Base-by-base conservation (phyloP, 2,888 invertebrate species). In the Drosophila anomalipes region DNA sequence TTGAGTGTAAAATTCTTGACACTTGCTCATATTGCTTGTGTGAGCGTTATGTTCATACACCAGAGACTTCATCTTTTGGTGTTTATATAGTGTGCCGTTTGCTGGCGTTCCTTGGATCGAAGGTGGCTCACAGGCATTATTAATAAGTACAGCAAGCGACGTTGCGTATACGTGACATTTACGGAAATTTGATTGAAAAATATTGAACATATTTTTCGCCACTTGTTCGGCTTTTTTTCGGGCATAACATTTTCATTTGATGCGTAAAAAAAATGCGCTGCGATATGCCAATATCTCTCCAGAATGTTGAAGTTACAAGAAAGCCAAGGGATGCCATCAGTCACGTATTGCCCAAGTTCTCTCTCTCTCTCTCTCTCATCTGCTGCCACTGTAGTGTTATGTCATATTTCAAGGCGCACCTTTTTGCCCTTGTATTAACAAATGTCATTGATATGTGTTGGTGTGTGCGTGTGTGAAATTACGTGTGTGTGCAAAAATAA, bases 141-240 rank as follows among this genome's bases (percentile, higher is more conserved):
- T 84, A 89, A 86, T 81, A 87, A 84, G 82, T 86, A 74, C 70
- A 83, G 69, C 63, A n/a, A 19, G 58, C 56, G 52, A 64, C 74
- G 77, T 65, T 64, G 75, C 81, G 89, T 89, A 86, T 89, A 87
- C 87, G 87, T 87, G 87, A 87, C 87, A 86, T 84, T 84, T 80
- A 70, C 82, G 79, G 76, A 84, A 89, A 89, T 87, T 86, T 86
- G 84, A 87, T 87, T 87, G 87, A 87, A 89, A 87, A 86, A 89
- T 86, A 79, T 79, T 72, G 75, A 82, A 72, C 75, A 83, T 72
- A 80, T 73, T 70, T 79, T 73, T 70, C 73, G 78, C 32, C 81
- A 74, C 67, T 80, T 72, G 37, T 52, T 54, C 41, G 19, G 33
- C 56, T 59, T 44, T 41, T 37, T 28, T 65, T 63, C 44, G 64